Base-by-base conservation (phyloP, 2,888 invertebrate genomes). In the Chymomyza amoena region DNA sequence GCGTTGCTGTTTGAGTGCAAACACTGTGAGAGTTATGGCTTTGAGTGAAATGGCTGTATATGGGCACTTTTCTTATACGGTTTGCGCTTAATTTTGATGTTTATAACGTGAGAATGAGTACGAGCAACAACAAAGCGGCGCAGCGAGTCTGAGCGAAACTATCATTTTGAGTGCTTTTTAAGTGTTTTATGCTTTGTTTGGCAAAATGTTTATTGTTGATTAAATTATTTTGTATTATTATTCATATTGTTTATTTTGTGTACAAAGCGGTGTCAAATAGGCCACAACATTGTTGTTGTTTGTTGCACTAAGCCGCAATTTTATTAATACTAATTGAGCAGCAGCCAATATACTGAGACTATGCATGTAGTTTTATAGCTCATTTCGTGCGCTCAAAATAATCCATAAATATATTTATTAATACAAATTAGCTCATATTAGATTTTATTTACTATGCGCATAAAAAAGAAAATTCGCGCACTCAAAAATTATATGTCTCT, bases 181-280 rank as follows among this genome's bases (percentile, higher is more conserved):
- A 88, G 89, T 84, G 89, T 87, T 84, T 85, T 85, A 89, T 87
- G 89, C 81, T 87, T 83, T 88, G 88, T 87, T 89, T 89, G 84
- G 88, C 83, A 80, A 84, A 84, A 84, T 88, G 84, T 87, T 32
- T 84, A 88, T 86, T 88, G 81, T 84, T 79, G 75, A 78, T 84
- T 85, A 87, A 87, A 84, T 84, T 88, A 82, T 80, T 82, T 82
- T 75, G 85, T 87, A 84, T 84, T 86, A 87, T 88, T 86, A 84
- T 87, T 81, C 87, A 81, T 81, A 79, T 79, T 76, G 78, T 73
- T 74, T 45, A 45, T 13, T 1, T 45, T 45, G 36, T 36, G 36
- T 36, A 36, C 36, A 36, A 36, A 36, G 36, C 36, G 36, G 36
- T 36, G 39, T 45, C 39, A 45, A 13, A 45, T 45, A 45, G 13